Evolutionary conservation across 1,140 invertebrate genomes (phyloP).

Genomic region (Meloidogyne hapla): DNA sequence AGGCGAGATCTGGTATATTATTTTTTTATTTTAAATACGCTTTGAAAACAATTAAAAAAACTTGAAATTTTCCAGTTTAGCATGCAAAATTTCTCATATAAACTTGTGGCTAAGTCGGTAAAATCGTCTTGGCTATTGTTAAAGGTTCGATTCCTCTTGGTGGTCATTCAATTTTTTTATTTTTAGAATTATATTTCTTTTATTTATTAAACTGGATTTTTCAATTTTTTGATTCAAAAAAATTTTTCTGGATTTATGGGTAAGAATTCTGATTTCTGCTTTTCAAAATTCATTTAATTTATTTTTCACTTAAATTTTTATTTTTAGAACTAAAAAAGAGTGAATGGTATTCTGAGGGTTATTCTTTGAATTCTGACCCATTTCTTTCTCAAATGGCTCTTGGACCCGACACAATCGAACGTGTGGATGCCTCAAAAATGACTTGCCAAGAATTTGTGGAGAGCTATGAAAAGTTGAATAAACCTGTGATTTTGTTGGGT

Average conservation of each 20-base stretch:
- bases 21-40: not conserved
- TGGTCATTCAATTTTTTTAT: too few species aligned
- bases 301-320: not conserved
- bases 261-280: too few species aligned
- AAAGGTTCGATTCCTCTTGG: too few species aligned
- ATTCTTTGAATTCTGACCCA: constrained; percentile 14
- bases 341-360: constrained; percentile 45
- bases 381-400: constrained; percentile 14
- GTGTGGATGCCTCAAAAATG: constrained; percentile 33
- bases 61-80: too few species aligned
- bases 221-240: too few species aligned
- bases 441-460: constrained; percentile 41
- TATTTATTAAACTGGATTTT: too few species aligned
- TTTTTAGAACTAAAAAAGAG: constrained; percentile 45
- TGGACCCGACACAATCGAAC: constrained; percentile 37
- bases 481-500: constrained; percentile 42
- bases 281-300: not conserved
- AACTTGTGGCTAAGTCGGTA: too few species aligned
- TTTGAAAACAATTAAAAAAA: too few species aligned
- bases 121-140: too few species aligned
- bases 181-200: too few species aligned
- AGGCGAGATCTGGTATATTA: constrained; percentile 33
- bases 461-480: constrained; percentile 36
- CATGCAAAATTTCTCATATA: not conserved
- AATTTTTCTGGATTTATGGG: too few species aligned